Evolutionary conservation across 2,888 invertebrate species (phyloP).

Genomic region (Timandra comae): DNA sequence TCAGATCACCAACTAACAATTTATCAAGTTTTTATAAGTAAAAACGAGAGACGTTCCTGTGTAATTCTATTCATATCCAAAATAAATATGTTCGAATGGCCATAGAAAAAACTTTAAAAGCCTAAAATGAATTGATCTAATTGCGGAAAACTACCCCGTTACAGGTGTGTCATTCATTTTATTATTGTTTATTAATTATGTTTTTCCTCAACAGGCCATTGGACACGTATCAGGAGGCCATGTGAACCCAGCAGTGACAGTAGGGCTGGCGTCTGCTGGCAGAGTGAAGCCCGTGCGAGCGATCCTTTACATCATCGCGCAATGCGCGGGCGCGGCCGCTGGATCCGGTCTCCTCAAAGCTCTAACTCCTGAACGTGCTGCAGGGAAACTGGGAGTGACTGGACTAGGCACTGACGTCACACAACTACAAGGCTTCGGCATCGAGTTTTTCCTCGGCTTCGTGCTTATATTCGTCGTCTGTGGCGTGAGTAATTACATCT

Average conservation of each 20-base stretch:
- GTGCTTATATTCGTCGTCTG: constrained; percentile 93
- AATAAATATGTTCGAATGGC: too few relatives aligned
- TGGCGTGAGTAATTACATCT: constrained; percentile 78
- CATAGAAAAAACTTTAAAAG: too few relatives aligned
- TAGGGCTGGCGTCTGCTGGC: constrained; percentile 86
- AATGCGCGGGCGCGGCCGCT: constrained; percentile 88
- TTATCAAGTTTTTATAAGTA: too few relatives aligned
- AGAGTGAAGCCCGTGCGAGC: constrained; percentile 86
- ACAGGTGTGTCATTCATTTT: too few relatives aligned
- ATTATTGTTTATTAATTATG: too few relatives aligned
- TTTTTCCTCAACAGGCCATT: constrained; percentile 76
- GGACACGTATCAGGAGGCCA: constrained; percentile 94
- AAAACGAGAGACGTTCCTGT: too few relatives aligned
- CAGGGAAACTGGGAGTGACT: constrained; percentile 83
- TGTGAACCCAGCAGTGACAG: constrained; percentile 94
- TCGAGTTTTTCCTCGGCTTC: constrained; percentile 93
- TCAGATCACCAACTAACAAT: too few relatives aligned
- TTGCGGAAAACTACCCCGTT: too few relatives aligned
- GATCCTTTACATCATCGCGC: constrained; percentile 86
- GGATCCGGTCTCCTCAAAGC: constrained; percentile 86
- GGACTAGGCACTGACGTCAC: constrained; percentile 77
- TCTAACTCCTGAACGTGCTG: constrained; percentile 79
- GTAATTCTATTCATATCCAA: too few relatives aligned
- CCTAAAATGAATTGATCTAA: too few relatives aligned
- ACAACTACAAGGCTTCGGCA: constrained; percentile 88